Conservation (phyloP, 2,113 vertebrate species). For the Dipodomys stephensi region DNA sequence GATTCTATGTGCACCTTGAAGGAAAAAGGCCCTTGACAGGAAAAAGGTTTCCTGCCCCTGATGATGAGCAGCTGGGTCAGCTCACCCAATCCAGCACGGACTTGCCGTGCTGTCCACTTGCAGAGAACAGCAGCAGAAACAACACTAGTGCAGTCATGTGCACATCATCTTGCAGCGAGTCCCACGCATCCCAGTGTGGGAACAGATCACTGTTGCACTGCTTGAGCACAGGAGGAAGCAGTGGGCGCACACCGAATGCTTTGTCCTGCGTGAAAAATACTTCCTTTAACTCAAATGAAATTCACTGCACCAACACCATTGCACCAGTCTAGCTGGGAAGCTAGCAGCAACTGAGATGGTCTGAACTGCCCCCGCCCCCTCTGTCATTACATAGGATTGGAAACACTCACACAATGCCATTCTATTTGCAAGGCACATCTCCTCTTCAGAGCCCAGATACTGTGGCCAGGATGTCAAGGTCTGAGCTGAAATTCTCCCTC, state of each 20-base stretch:
- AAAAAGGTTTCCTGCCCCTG: no score
- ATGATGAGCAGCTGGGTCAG: background rate
- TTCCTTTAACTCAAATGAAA: conserved; percentile 16
- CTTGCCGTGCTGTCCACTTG: background rate
- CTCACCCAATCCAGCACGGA: no score
- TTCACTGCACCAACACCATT: background rate
- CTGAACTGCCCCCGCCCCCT: background rate
- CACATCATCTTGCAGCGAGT: background rate
- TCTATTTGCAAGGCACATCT: background rate
- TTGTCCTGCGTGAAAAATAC: conserved; percentile 31
- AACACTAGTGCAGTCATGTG: background rate
- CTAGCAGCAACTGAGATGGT: background rate
- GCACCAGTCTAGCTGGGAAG: background rate
- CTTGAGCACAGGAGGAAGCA: background rate
- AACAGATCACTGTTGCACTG: background rate
- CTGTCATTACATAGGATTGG: background rate
- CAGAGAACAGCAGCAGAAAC: background rate
- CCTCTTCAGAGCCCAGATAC: background rate
- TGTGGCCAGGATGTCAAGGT: background rate
- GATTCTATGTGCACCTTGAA: no score
- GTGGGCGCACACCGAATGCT: background rate
- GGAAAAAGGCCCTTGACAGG: no score
- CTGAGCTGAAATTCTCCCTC: background rate
- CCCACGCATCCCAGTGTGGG: background rate
- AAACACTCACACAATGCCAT: background rate